Evolutionary conservation across 2,113 vertebrate species (phyloP).

Genomic region (Tragelaphus buxtoni): DNA sequence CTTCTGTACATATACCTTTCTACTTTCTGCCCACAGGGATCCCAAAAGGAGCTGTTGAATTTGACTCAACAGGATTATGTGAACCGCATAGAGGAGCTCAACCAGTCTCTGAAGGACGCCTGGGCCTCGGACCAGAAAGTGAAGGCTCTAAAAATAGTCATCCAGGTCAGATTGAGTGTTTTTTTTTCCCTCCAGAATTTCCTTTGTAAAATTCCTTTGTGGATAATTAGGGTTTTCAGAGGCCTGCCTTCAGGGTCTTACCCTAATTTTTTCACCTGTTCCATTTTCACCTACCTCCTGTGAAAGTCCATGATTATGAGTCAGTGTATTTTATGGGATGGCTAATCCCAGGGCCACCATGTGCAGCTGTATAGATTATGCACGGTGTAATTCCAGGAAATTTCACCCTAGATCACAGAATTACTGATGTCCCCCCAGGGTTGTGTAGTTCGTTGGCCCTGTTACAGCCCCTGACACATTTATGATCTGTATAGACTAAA

Average conservation of each 20-base stretch:
- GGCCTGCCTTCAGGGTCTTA: not conserved
- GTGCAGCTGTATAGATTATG: not conserved
- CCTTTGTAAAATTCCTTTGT: not conserved
- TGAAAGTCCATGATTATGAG: not conserved
- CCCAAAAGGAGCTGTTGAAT: slow-evolving; percentile 95
- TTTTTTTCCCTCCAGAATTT: not conserved
- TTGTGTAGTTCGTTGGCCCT: not conserved
- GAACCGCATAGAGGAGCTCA: slow-evolving; percentile 96
- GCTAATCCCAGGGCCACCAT: not conserved
- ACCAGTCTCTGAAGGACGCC: slow-evolving; percentile 96
- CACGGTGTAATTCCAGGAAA: not conserved
- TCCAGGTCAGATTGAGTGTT: slow-evolving; percentile 86
- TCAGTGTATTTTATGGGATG: not conserved
- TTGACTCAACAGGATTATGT: slow-evolving; percentile 98
- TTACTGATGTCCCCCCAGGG: not conserved
- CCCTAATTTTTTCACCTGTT: not conserved
- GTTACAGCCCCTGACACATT: not conserved
- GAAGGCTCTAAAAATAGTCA: slow-evolving; percentile 98
- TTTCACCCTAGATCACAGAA: not conserved
- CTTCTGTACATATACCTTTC: not conserved
- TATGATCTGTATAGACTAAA: not conserved
- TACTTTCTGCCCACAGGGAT: slow-evolving; percentile 83
- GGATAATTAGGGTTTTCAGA: not conserved
- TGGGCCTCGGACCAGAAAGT: slow-evolving; percentile 99
- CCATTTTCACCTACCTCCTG: not conserved